Conservation (phyloP, 2,888 invertebrate genomes). For the Notodonta ziczac region DNA sequence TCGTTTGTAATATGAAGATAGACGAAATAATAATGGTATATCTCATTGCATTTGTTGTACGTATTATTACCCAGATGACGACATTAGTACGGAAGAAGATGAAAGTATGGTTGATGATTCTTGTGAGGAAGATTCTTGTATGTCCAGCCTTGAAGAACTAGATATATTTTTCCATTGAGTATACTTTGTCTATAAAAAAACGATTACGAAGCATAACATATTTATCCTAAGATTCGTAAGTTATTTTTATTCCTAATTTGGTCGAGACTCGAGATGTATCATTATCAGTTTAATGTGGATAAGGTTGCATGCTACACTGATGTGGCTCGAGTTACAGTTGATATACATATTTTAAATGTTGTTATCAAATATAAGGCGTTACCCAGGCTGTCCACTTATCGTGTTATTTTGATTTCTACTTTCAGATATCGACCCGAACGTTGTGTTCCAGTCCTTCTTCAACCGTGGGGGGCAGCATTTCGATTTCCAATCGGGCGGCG, state of each 20-base stretch:
- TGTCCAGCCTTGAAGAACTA: slow-evolving; percentile 1
- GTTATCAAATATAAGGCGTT: too few species aligned
- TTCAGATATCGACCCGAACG: slow-evolving; percentile 92
- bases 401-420: slow-evolving; percentile 30
- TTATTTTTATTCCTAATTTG: too few species aligned
- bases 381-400: neutral
- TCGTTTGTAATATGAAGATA: neutral
- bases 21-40: neutral
- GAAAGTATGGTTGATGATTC: neutral
- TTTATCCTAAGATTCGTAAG: too few species aligned
- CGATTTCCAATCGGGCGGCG: slow-evolving; percentile 80
- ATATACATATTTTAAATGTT: too few species aligned
- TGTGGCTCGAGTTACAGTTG: too few species aligned
- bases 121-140: neutral
- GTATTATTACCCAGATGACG: neutral
- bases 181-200: neutral
- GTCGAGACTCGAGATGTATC: too few species aligned
- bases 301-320: too few species aligned
- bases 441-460: slow-evolving; percentile 94
- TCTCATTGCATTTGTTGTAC: neutral
- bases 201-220: neutral
- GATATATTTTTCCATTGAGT: neutral
- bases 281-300: too few species aligned
- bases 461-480: slow-evolving; percentile 83
- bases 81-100: neutral